A percentile compares a stretch with the other conserved stretches of the same genome.
Conservation (phyloP, 2,888 invertebrate species). For the Synanthedon andrenaeformis region DNA sequence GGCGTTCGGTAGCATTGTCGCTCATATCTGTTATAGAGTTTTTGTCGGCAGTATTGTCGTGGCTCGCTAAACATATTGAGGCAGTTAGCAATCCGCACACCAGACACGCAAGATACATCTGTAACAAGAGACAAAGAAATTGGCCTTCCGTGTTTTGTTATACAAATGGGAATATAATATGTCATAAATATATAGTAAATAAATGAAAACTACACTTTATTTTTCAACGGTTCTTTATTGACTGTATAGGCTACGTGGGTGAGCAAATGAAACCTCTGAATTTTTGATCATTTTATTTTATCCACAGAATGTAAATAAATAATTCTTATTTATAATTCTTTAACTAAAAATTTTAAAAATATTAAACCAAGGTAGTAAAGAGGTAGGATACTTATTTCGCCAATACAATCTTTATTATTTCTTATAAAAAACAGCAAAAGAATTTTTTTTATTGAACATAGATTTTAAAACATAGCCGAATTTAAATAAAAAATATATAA, state of each 20-base stretch:
- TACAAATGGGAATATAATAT: conserved; percentile 11
- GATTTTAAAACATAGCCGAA: too few species aligned
- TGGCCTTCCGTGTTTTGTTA: conserved; percentile 19
- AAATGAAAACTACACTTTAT: conserved; percentile 61
- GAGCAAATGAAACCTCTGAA: conserved; percentile 62
- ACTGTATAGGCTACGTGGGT: conserved; percentile 37
- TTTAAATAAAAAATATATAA: too few species aligned
- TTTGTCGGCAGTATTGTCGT: conserved; percentile 43
- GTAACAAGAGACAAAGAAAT: conserved; percentile 48
- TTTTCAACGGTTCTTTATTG: conserved; percentile 60
- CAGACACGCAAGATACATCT: conserved; percentile 50
- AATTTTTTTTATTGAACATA: too few species aligned
- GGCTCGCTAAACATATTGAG: conserved; percentile 39
- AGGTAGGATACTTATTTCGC: background rate
- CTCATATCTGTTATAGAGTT: conserved; percentile 41
- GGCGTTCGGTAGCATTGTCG: conserved; percentile 45
- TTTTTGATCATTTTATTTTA: conserved; percentile 47
- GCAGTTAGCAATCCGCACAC: conserved; percentile 29
- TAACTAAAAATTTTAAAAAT: background rate
- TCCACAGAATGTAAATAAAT: background rate
- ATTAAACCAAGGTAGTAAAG: conserved; percentile 1
- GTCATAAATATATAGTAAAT: conserved; percentile 16
- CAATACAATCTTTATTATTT: background rate
- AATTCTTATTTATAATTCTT: background rate
- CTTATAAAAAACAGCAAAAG: too few species aligned